Evolutionary conservation across 1,140 invertebrate genomes (phyloP).

Genomic region (Pseudomyrmex concolor): DNA sequence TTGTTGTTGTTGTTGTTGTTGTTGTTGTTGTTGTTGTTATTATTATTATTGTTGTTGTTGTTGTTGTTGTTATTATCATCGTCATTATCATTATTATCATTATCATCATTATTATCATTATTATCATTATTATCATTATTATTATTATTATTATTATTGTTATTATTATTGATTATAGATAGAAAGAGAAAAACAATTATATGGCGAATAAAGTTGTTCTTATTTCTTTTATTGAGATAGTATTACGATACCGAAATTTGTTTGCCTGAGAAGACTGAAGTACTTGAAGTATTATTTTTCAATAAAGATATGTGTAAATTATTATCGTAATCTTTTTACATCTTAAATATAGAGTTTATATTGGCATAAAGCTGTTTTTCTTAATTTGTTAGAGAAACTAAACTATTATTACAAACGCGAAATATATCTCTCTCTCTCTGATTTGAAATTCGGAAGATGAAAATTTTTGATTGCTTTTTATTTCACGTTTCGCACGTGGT

Average conservation of each 20-base stretch:
- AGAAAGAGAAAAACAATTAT: neutral
- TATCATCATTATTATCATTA: neutral
- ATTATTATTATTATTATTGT: no score
- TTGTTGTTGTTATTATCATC: neutral
- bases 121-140: neutral
- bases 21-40: no score
- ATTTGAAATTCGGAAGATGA: constrained; percentile 26
- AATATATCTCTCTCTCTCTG: neutral
- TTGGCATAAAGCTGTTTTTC: constrained; percentile 30
- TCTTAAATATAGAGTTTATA: constrained; percentile 13
- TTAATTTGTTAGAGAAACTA: constrained; percentile 13
- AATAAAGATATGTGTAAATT: neutral
- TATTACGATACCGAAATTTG: neutral
- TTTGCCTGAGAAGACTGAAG: neutral
- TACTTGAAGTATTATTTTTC: no score
- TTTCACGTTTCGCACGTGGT: constrained; percentile 38
- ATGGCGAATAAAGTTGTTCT: neutral
- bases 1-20: no score
- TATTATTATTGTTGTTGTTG: neutral
- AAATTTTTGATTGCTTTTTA: neutral
- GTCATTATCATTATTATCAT: neutral
- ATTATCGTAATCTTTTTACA: neutral
- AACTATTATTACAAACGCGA: neutral
- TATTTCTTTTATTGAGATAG: constrained; percentile 3
- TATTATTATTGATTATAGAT: neutral